A percentile compares a stretch with the other conserved stretches of the same genome.
Conservation (phyloP, 2,113 vertebrate genomes). For the Zapus hudsonius region DNA sequence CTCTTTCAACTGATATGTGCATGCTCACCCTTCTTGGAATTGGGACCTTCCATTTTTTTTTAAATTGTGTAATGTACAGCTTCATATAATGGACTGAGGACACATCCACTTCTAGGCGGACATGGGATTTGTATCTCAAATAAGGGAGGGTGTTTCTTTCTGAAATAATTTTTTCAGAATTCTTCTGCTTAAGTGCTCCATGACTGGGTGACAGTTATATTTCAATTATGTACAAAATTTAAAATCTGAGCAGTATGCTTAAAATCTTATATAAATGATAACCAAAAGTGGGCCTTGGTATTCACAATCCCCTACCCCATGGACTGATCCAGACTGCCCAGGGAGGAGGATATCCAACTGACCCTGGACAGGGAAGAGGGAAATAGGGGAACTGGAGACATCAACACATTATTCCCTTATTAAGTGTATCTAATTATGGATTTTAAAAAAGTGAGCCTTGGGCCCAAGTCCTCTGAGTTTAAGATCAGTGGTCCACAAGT, state of each 20-base stretch:
- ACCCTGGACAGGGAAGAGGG: too few species aligned
- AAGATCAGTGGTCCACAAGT: background rate
- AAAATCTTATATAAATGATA: background rate
- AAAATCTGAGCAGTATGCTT: background rate
- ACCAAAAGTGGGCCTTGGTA: background rate
- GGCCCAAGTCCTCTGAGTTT: background rate
- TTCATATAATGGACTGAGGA: rapidly evolving
- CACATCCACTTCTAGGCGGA: background rate
- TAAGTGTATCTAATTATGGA: too few species aligned
- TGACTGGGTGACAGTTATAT: background rate
- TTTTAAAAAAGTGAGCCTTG: background rate
- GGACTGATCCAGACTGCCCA: too few species aligned
- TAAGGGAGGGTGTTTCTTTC: background rate
- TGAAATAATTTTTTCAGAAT: background rate
- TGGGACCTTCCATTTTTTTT: background rate
- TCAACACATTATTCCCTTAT: too few species aligned
- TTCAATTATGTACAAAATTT: rapidly evolving
- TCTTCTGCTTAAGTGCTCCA: background rate
- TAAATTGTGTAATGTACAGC: too few species aligned
- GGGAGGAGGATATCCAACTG: too few species aligned
- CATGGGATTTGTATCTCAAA: background rate
- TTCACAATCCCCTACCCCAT: too few species aligned
- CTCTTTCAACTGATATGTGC: background rate
- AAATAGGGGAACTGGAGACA: too few species aligned
- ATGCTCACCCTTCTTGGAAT: background rate